Conservation (phyloP, 2,888 invertebrate species). For the Dichetophora obliterata region DNA sequence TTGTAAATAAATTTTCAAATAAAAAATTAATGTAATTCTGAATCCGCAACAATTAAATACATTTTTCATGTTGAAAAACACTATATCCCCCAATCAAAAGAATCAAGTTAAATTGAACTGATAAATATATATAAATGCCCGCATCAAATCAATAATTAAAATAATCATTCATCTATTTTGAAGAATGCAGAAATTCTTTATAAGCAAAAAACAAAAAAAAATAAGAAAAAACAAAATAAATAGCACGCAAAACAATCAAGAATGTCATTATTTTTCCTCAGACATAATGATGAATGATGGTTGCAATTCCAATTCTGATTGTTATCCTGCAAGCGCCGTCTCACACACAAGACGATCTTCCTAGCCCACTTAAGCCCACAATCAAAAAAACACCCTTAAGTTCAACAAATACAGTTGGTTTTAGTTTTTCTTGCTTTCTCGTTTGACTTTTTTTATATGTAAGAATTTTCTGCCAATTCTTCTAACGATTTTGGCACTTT, state of each 20-base stretch:
- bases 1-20: too few species aligned
- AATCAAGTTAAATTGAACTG: background rate
- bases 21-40: too few species aligned
- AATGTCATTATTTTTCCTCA: slow-evolving; percentile 17
- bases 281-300: slow-evolving; percentile 63
- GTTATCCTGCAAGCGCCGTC: background rate
- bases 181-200: background rate
- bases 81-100: background rate
- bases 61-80: too few species aligned
- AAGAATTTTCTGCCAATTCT: background rate
- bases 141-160: slow-evolving; percentile 27
- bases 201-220: background rate
- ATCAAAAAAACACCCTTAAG: too few species aligned
- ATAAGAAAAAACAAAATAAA: background rate
- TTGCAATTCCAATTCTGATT: slow-evolving; percentile 44
- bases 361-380: background rate
- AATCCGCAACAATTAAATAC: too few species aligned
- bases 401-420: background rate
- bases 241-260: background rate
- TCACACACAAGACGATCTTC: background rate
- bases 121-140: background rate
- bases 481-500: background rate
- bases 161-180: slow-evolving; percentile 28
- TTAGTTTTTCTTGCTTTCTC: background rate
- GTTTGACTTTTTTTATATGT: background rate